These are phyloP conservation scores for Sepiola atlantica DNA, from an alignment of 2,888 invertebrate species.

Conservation along the genomic window DNA sequence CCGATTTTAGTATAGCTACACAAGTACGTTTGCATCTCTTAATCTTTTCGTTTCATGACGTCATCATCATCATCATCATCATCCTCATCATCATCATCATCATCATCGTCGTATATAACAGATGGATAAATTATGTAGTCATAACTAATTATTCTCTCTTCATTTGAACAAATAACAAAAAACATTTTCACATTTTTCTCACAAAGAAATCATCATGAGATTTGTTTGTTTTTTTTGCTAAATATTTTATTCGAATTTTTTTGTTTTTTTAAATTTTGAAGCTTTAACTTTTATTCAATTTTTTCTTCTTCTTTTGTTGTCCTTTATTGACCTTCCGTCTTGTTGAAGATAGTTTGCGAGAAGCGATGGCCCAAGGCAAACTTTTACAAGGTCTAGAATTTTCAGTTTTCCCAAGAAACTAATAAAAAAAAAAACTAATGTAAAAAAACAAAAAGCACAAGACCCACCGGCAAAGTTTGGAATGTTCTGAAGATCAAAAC, in stretches of 20 bases:
- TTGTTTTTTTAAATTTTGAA: neutral
- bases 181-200: neutral
- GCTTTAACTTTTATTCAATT: neutral
- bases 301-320: neutral
- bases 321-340: neutral
- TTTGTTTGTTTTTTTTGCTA: neutral
- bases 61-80: neutral
- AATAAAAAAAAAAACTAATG: neutral
- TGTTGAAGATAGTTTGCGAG: neutral
- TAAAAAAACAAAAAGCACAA: no score
- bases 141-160: neutral
- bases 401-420: neutral
- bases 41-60: neutral
- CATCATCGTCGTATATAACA: neutral
- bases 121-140: no score
- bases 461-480: neutral
- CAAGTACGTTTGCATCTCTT: no score
- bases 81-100: neutral
- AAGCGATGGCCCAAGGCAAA: neutral
- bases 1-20: no score
- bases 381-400: neutral
- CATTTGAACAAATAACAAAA: neutral
- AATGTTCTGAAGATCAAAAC: neutral
- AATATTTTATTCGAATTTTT: neutral
- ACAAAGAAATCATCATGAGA: neutral